These are phyloP conservation scores for Linnaemya tessellans DNA, from an alignment of 2,888 invertebrate species.

Conservation along the genomic window DNA sequence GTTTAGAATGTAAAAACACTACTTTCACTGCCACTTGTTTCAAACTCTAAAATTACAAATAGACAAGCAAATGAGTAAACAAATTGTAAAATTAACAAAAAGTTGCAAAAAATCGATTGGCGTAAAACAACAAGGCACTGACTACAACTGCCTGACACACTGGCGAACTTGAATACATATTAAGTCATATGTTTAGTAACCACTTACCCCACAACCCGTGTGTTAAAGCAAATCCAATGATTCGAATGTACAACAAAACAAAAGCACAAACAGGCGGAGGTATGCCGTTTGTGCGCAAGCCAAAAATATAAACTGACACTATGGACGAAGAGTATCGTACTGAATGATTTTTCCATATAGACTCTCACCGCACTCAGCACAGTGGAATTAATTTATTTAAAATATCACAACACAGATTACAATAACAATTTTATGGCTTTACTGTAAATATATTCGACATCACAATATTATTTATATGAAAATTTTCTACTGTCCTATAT, in stretches of 20 bases:
- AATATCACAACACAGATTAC: not conserved
- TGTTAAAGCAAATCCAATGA: not conserved
- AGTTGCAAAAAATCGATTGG: conserved; percentile 68
- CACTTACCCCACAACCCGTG: conserved; percentile 49
- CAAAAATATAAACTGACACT: conserved; percentile 62
- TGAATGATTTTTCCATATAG: conserved; percentile 46
- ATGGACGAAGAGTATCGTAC: conserved; percentile 66
- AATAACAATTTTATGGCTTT: conserved; percentile 3
- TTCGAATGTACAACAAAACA: not conserved
- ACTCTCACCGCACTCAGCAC: conserved; percentile 55
- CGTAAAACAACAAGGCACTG: conserved; percentile 50
- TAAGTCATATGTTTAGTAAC: conserved; percentile 62
- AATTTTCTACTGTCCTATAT: conserved; percentile 6
- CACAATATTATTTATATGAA: conserved; percentile 48
- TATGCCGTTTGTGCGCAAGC: conserved; percentile 63
- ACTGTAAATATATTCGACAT: conserved; percentile 21
- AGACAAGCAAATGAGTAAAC: conserved; percentile 50
- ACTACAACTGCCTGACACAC: conserved; percentile 30
- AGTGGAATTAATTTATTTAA: conserved; percentile 48
- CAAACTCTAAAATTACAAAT: conserved; percentile 55
- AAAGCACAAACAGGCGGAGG: conserved; percentile 10
- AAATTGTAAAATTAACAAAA: conserved; percentile 50
- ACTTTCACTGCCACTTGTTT: conserved; percentile 44
- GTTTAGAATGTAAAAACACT: conserved; percentile 10
- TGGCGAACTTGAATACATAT: conserved; percentile 49